Evolutionary conservation across 2,888 invertebrate genomes (phyloP), one percentile per base, ranked within the genome.

Genomic region (Oxycera nigricornis): DNA sequence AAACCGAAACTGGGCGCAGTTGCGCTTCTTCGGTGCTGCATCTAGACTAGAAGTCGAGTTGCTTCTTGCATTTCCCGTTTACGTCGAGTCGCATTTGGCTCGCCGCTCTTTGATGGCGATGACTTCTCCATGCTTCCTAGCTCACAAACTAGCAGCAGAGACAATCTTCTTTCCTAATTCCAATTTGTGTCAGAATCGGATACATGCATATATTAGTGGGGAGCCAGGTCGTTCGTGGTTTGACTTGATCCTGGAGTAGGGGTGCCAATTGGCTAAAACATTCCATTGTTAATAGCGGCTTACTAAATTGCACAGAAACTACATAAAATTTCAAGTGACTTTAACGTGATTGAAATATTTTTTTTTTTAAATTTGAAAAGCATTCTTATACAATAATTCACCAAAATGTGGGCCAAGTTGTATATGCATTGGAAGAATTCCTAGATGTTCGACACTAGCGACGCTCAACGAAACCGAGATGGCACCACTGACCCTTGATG

Each of bases 1-100:
- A 73, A 75, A 75, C 70, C 65, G 75, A 75, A 68, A 73, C 65
- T 65, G 72, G 30, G 24, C 22, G 24, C 65, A 65, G 65, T 39
- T 65, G 65, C 62, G 41, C 30, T 65, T 26, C 65, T 61, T 46
- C 14, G 46, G n/a, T 46, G 11, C 6, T 46, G 46, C 46, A 3
- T 46, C 17, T 2, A n/a, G 46, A 2, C 14, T 46, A 2, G n/a
- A 46, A 22, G 28, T 30, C 65, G n/a, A n/a, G n/a, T n/a, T 59
- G 28, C 30, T 31, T 30, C 24, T 65, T 65, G 41, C 39, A 41
- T 65, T 65, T 65, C 41, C 26, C 65, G 39, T 65, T 41, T 26
- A 41, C 24, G 65, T 65, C 65, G 17, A 4, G 9, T 17, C 11
- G 46, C n/a, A 14, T n/a, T 46, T 46, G 46, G 46, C 17, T 46